Percentiles rank a stretch among this genome's conserved stretches.
Conservation (phyloP, 1,140 invertebrate species). For the Lasioglossum baleicum region DNA sequence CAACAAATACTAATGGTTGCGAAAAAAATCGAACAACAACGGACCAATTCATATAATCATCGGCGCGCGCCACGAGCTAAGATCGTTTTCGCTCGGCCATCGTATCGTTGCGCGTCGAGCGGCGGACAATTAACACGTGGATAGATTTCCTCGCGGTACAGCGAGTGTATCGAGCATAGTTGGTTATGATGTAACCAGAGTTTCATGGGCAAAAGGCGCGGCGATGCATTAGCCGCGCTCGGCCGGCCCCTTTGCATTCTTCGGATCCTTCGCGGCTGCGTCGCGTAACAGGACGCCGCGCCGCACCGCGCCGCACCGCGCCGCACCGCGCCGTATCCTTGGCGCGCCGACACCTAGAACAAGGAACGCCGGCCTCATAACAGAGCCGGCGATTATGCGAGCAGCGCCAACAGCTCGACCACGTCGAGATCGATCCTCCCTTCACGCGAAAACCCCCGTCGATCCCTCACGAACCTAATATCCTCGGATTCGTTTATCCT, state of each 20-base stretch:
- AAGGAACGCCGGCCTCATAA: slow-evolving; percentile 7
- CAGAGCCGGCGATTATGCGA: slow-evolving; percentile 1
- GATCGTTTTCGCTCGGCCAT: background rate
- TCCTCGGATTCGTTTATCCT: background rate
- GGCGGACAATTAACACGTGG: slow-evolving; percentile 11
- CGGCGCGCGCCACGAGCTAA: background rate
- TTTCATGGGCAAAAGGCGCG: slow-evolving; percentile 34
- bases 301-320: too few relatives aligned
- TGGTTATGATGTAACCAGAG: slow-evolving; percentile 52
- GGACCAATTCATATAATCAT: too few relatives aligned
- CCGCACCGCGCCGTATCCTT: slow-evolving; percentile 65
- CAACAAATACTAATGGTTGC: too few relatives aligned
- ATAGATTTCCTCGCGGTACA: slow-evolving; percentile 2
- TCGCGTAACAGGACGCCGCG: slow-evolving; percentile 62
- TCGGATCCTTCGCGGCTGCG: slow-evolving; percentile 51
- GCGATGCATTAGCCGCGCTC: slow-evolving; percentile 49
- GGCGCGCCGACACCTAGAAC: slow-evolving; percentile 31
- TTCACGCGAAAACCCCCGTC: background rate
- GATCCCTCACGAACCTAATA: background rate
- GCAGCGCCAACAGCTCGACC: background rate
- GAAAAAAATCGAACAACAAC: too few relatives aligned
- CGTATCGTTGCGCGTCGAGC: background rate
- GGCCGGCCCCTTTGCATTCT: slow-evolving; percentile 57
- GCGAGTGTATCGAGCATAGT: background rate
- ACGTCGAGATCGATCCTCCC: background rate